Percentiles rank a stretch among this genome's conserved stretches.
Evolutionary conservation across 2,797 vertebrate species (phyloP).

Genomic region (Takifugu rubripes): DNA sequence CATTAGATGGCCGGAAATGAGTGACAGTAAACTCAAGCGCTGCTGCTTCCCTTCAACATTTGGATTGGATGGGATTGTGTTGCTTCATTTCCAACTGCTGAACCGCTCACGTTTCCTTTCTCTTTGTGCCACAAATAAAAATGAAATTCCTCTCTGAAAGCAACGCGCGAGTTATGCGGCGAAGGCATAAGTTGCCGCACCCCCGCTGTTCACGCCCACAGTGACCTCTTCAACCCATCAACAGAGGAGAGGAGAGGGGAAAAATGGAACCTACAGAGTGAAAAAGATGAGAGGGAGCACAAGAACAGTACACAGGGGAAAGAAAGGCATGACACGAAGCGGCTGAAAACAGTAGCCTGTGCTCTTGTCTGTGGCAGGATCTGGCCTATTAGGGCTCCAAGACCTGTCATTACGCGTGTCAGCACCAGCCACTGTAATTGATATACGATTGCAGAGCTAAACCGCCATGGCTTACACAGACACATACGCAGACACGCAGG

Average conservation of each 20-base stretch:
- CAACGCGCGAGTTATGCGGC: too few relatives aligned
- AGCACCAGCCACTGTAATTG: constrained; percentile 82
- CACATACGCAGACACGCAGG: constrained; percentile 8
- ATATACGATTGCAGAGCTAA: constrained; percentile 77
- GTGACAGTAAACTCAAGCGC: too few relatives aligned
- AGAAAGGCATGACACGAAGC: constrained; percentile 20
- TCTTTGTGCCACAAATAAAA: too few relatives aligned
- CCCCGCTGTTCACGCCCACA: too few relatives aligned
- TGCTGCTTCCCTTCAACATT: too few relatives aligned
- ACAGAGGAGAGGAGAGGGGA: constrained; percentile 56
- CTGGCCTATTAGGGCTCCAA: constrained; percentile 73
- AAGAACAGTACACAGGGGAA: constrained; percentile 18
- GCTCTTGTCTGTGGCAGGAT: constrained; percentile 72
- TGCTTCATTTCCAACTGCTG: too few relatives aligned
- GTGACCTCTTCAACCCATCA: constrained; percentile 62
- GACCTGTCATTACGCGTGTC: constrained; percentile 90
- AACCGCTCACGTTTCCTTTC: too few relatives aligned
- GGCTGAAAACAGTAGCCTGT: constrained; percentile 32
- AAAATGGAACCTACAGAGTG: constrained; percentile 7
- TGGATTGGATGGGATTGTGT: too few relatives aligned
- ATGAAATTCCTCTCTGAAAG: too few relatives aligned
- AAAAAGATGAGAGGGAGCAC: constrained; percentile 5
- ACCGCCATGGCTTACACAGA: constrained; percentile 68
- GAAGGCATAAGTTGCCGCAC: background rate
- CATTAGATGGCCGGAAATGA: too few relatives aligned